A percentile compares a stretch with the other conserved stretches of the same genome.
Conservation (phyloP, 2,113 vertebrate genomes). For the Sylvietta virens region DNA sequence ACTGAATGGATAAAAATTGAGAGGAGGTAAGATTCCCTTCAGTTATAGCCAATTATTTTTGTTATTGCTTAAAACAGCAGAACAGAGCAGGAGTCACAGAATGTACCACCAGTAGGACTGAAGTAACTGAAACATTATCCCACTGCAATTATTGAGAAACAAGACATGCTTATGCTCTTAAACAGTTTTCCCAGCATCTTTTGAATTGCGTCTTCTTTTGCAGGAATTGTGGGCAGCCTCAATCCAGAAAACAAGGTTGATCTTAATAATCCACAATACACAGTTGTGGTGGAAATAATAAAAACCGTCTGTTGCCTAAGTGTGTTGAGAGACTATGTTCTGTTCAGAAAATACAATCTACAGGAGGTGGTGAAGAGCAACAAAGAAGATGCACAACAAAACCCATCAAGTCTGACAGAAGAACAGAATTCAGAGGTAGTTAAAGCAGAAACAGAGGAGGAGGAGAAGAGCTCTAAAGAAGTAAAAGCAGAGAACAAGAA, state of each 20-base stretch:
- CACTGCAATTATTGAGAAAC: not conserved
- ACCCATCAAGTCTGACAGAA: not conserved
- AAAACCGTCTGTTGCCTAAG: constrained; percentile 91
- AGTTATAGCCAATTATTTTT: not conserved
- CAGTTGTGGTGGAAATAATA: constrained; percentile 93
- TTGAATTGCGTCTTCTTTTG: constrained; percentile 12
- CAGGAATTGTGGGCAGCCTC: constrained; percentile 86
- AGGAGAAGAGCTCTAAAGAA: not conserved
- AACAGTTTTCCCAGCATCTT: not conserved
- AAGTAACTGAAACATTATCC: not conserved
- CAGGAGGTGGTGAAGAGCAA: constrained; percentile 87
- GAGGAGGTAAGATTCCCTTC: not conserved
- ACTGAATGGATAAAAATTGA: not conserved
- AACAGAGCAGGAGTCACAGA: not conserved
- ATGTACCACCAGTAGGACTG: not conserved
- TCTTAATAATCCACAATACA: constrained; percentile 88
- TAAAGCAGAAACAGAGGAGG: not conserved
- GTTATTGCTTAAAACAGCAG: not conserved
- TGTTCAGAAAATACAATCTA: constrained; percentile 92
- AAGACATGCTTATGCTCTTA: not conserved
- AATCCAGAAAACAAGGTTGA: constrained; percentile 95
- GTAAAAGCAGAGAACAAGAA: constrained; percentile 16
- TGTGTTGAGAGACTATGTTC: constrained; percentile 88
- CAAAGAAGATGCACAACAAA: constrained; percentile 31
- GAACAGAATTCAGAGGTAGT: not conserved